phyloP scores from a whole-genome alignment of 1,140 invertebrate species.

The Heliothis virescens region DNA sequence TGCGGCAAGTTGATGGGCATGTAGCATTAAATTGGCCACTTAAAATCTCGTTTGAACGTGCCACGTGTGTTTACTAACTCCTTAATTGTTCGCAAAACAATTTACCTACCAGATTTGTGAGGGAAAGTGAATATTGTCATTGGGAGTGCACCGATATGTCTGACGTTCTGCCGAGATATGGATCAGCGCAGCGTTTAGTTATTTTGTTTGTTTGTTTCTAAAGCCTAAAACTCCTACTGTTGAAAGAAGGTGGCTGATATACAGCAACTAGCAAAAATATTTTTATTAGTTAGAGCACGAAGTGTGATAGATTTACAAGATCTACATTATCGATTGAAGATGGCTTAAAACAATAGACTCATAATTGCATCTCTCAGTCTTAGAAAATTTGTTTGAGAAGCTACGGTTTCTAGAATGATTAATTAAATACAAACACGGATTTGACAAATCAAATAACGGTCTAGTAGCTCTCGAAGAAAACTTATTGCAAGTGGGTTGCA shows the following conservation, averaged over 20 bases:
- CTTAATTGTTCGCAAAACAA: conserved; percentile 50
- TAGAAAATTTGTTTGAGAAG: too few relatives aligned
- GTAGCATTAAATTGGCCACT: conserved; percentile 62
- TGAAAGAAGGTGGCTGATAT: too few relatives aligned
- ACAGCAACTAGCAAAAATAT: too few relatives aligned
- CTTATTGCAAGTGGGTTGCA: background rate
- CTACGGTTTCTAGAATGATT: too few relatives aligned
- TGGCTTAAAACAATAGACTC: too few relatives aligned
- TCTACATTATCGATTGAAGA: too few relatives aligned
- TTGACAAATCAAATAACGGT: too few relatives aligned
- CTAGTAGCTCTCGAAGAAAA: background rate
- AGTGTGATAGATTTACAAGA: too few relatives aligned
- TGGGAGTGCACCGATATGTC: conserved; percentile 1
- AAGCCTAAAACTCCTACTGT: background rate
- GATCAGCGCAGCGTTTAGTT: background rate
- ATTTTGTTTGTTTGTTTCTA: too few relatives aligned
- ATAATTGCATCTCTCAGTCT: too few relatives aligned
- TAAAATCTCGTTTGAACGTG: conserved; percentile 53
- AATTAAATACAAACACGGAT: too few relatives aligned
- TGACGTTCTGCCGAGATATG: background rate
- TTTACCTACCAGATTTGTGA: conserved; percentile 41
- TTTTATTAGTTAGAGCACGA: too few relatives aligned
- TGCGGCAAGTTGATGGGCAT: conserved; percentile 68
- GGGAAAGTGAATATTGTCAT: conserved; percentile 46
- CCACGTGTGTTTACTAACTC: conserved; percentile 50